phyloP scores from a whole-genome alignment of 2,797 vertebrate species.

The Anguilla marmorata region DNA sequence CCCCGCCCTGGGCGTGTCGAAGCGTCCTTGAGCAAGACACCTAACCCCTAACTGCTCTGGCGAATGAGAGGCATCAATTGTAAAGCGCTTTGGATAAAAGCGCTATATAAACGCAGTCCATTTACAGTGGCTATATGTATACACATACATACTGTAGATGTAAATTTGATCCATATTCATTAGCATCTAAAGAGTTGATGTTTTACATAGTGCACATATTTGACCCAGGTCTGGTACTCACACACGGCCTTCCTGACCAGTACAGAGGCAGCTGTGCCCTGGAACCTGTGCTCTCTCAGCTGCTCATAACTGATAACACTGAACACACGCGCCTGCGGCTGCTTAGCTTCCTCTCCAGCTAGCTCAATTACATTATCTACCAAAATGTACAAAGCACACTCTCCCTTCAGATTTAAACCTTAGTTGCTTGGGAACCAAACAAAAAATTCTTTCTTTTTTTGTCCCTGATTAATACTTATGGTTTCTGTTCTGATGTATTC shows the following conservation, averaged over 20 bases:
- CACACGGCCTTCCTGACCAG: neutral
- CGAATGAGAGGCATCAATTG: too few species aligned
- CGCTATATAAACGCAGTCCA: too few species aligned
- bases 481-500: neutral
- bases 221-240: neutral
- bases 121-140: neutral
- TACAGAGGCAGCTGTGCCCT: too few species aligned
- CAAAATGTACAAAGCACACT: neutral
- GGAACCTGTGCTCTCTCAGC: neutral
- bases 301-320: slow-evolving; percentile 4
- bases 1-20: too few species aligned
- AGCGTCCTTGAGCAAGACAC: too few species aligned
- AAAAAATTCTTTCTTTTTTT: neutral
- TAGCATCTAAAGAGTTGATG: neutral
- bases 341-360: neutral
- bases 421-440: neutral
- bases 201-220: neutral
- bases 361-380: neutral
- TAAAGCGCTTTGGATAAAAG: too few species aligned
- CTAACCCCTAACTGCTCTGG: too few species aligned
- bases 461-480: neutral
- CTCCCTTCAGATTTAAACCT: neutral
- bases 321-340: neutral
- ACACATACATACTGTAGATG: neutral
- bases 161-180: too few species aligned